A percentile compares a stretch with the other conserved stretches of the same genome.
Conservation (phyloP, 2,888 invertebrate genomes). For the Bugulina stolonifera region DNA sequence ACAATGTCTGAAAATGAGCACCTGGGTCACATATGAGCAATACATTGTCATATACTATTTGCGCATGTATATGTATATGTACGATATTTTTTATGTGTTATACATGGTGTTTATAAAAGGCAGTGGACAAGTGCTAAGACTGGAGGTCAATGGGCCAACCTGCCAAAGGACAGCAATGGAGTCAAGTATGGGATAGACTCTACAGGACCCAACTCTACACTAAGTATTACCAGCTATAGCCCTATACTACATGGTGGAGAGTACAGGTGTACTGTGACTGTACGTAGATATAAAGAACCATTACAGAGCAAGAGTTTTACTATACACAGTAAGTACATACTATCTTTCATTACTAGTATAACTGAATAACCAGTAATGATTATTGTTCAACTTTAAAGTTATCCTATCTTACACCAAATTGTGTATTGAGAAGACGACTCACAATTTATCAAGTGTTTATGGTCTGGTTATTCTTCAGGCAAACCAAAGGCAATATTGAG, state of each 20-base stretch:
- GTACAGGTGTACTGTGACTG: background rate
- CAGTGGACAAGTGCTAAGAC: background rate
- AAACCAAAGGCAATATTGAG: background rate
- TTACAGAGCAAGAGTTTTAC: background rate
- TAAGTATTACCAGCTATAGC: background rate
- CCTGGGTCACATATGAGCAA: no score
- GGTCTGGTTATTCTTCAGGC: background rate
- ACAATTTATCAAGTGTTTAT: no score
- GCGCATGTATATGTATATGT: no score
- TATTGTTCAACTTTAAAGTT: no score
- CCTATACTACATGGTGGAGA: conserved; percentile 3
- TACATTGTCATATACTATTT: no score
- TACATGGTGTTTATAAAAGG: background rate
- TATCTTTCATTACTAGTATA: background rate
- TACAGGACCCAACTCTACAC: conserved; percentile 7
- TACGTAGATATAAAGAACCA: background rate
- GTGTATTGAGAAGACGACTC: no score
- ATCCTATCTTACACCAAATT: no score
- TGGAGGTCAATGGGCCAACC: background rate
- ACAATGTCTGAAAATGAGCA: no score
- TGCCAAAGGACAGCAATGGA: background rate
- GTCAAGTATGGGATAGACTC: background rate
- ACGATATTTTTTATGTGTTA: no score
- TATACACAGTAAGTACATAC: background rate
- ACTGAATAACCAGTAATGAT: no score